A percentile compares a stretch with the other conserved stretches of the same genome.
Evolutionary conservation across 2,113 vertebrate species (phyloP).

Genomic region (Mixornis gularis): DNA sequence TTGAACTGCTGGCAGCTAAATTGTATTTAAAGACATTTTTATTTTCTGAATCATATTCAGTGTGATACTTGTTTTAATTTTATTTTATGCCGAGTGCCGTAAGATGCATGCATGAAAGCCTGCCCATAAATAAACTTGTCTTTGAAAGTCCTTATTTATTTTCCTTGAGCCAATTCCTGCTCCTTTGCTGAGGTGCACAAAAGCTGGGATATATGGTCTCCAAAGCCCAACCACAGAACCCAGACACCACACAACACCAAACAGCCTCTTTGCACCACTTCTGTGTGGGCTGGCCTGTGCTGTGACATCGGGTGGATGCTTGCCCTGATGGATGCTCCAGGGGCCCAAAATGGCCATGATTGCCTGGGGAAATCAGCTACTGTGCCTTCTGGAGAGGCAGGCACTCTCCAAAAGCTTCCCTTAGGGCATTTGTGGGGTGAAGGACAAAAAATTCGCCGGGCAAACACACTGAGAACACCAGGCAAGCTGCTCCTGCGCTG

Average conservation of each 20-base stretch:
- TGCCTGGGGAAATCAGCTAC: background rate
- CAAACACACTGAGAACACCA: background rate
- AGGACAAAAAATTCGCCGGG: background rate
- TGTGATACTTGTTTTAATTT: slow-evolving; percentile 44
- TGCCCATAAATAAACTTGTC: slow-evolving; percentile 20
- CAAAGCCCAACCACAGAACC: background rate
- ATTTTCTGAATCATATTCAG: slow-evolving; percentile 57
- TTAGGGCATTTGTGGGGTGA: background rate
- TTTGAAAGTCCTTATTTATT: slow-evolving; percentile 24
- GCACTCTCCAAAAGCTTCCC: background rate
- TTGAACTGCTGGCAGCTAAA: slow-evolving; percentile 22
- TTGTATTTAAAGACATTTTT: slow-evolving; percentile 39
- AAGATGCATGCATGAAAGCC: slow-evolving; percentile 25
- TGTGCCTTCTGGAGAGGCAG: background rate
- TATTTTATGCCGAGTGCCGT: background rate
- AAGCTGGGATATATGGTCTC: background rate
- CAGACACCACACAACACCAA: background rate
- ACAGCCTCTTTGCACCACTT: background rate
- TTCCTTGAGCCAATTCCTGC: background rate
- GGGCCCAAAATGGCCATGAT: rapidly evolving
- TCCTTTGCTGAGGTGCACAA: background rate
- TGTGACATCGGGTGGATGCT: rapidly evolving
- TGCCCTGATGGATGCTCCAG: rapidly evolving
- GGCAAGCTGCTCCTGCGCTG: background rate
- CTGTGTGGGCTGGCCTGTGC: background rate